Base-by-base conservation (phyloP, 2,113 vertebrate genomes). In the Trochalopteron elliotii region DNA sequence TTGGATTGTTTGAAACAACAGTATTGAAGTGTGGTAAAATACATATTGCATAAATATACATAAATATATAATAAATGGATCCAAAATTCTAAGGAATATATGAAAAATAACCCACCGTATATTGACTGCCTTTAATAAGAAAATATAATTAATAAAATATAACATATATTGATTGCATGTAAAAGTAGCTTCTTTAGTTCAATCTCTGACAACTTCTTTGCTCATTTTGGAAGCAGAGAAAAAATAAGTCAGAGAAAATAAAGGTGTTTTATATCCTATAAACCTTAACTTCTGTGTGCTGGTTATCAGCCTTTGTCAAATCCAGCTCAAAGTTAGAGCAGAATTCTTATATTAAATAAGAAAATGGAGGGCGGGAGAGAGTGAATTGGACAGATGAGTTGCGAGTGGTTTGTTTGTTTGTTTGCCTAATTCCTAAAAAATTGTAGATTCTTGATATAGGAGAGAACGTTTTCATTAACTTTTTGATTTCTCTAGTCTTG, bases 311-410 rank as follows among this genome's bases (percentile, higher is more conserved):
- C 9, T 15, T 53, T 44, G 10, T 40, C 45, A 86, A 42, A 70
- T 28, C 25, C 39, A 70, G 6, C 17, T 71, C 1, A 0, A 75
- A 90, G 20, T 50, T 55, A 35, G 14, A 71, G 24, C 14, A 70
- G 24, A 77, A 56, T 39, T 84, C 22, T 83, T 69, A 12, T 3
- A 64, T 27, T 31, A 59, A 25, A 30, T 60, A 6, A 52, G 37
- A 37, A 68, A 39, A 20, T 28, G 11, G 33, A 17, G 4, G 2
- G 8, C 16, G 10, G 5, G 8, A 8, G 21, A n/a, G 7, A 2
- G 5, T 11, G 7, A 31, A 11, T 25, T 42, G 35, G 11, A 13
- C 16, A 42, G 61, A 9, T 42, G 31, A 59, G 3, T 16, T 35
- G 21, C 50, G 24, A 22, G 30, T 40, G 40, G 40, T 40, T 85